Conservation (phyloP, 1,140 invertebrate species). For the Schlechtendalia chinensis region DNA sequence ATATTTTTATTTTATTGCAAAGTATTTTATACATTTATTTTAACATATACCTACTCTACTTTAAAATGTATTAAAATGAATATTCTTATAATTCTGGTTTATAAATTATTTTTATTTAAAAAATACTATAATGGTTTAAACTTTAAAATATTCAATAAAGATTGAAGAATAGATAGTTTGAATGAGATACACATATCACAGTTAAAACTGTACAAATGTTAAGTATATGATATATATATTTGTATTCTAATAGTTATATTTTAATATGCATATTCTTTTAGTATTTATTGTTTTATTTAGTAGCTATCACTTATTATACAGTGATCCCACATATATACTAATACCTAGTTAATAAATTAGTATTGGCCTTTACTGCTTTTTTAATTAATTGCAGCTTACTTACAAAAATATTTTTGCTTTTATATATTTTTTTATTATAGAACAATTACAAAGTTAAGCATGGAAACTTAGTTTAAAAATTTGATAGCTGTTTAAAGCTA, state of each 20-base stretch:
- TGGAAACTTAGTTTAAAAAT: not conserved
- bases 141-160: not conserved
- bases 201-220: slow-evolving; percentile 1
- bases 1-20: not conserved
- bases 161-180: not conserved
- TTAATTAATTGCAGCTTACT: slow-evolving; percentile 10
- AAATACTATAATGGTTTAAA: not conserved
- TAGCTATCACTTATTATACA: no score
- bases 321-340: no score
- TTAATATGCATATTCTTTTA: no score
- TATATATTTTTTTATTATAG: not conserved
- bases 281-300: no score
- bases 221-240: not conserved
- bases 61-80: not conserved
- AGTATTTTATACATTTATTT: slow-evolving; percentile 15
- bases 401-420: slow-evolving; percentile 1
- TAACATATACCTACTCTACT: not conserved
- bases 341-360: no score
- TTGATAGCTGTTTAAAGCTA: slow-evolving; percentile 17
- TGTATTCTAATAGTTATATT: not conserved
- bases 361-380: not conserved
- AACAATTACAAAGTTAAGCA: not conserved
- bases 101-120: not conserved
- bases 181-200: not conserved
- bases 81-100: not conserved